Percentiles rank a stretch among this genome's conserved stretches.
phyloP scores from a whole-genome alignment of 2,888 invertebrate genomes.

The Galerucella nymphaeae region DNA sequence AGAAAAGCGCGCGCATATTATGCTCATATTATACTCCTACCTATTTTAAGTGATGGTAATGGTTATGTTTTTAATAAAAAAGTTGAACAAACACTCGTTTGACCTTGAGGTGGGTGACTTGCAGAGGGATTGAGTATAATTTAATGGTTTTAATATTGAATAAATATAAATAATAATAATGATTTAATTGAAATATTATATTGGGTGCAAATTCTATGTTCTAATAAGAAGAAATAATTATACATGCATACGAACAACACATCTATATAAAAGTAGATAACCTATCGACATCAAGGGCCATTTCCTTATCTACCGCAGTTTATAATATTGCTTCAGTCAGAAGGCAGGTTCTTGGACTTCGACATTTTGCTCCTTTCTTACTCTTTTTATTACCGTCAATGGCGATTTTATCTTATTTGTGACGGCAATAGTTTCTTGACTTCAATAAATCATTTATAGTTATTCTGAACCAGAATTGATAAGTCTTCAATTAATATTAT shows the following conservation, averaged over 20 bases:
- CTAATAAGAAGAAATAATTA: not conserved
- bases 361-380: slow-evolving; percentile 44
- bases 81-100: no score
- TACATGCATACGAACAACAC: slow-evolving; percentile 1
- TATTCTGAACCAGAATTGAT: slow-evolving; percentile 22
- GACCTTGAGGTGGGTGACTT: no score
- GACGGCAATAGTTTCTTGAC: slow-evolving; percentile 48
- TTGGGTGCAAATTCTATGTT: no score
- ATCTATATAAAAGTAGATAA: slow-evolving; percentile 40
- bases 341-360: slow-evolving; percentile 52
- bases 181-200: no score
- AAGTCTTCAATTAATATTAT: slow-evolving; percentile 9
- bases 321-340: slow-evolving; percentile 39
- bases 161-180: no score
- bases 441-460: slow-evolving; percentile 42
- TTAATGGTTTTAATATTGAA: no score
- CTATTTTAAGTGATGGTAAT: no score
- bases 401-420: slow-evolving; percentile 49
- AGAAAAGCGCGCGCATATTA: no score
- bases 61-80: no score
- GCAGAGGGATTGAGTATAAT: no score
- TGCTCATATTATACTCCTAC: no score
- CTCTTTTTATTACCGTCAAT: slow-evolving; percentile 38
- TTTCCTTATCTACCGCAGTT: slow-evolving; percentile 50
- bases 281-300: slow-evolving; percentile 46